Base-by-base conservation (phyloP, 35 echinoderm and acorn worm species). In the Apostichopus parvimensis region DNA sequence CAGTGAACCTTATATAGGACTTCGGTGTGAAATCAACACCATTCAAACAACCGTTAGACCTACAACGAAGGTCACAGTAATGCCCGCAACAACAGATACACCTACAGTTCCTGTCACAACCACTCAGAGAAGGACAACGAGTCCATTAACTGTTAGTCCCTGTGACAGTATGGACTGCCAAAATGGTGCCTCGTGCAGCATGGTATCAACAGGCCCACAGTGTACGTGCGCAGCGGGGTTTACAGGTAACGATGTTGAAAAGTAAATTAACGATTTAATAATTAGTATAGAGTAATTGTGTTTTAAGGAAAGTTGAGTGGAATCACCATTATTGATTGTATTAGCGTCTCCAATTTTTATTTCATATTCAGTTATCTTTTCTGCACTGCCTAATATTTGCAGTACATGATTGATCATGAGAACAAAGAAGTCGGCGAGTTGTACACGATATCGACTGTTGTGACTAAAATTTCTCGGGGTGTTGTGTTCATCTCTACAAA, bases 11-110 rank as follows among this genome's bases (percentile, higher is more conserved):
- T 88, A 23, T 26, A 52, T 45, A 1, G 86, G 86, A 73, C 45
- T 20, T 65, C 60, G 28, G 9, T 88, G 86, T 73, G 86, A 88
- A 54, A 72, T 88, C 18, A 88, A 54, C 23, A 88, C 86, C 1
- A 25, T 23, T 72, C 53, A 18, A 15, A 55, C 86, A 72, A 88
- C 86, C 7, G 86, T 54, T 15, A 66, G 6, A 64, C 57, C 86
- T 34, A 88, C 62, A 9, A 4, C 0, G 11, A 18, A 0, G 64
- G 22, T 54, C 7, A 80, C 17, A 8, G 21, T 21, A 21, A 21
- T 26, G 22, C 11, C 78, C 0, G 6, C 78, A 61, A 61, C 58
- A 61, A 61, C 58, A 61, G 58, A 11, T 0, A 61, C 79, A 53
- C 26, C 15, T 12, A 82, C 79, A 53, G 4, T 18, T 1, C 34